phyloP scores from a whole-genome alignment of 53 echinoderm and acorn worm genomes.

The Luidia sarsii region DNA sequence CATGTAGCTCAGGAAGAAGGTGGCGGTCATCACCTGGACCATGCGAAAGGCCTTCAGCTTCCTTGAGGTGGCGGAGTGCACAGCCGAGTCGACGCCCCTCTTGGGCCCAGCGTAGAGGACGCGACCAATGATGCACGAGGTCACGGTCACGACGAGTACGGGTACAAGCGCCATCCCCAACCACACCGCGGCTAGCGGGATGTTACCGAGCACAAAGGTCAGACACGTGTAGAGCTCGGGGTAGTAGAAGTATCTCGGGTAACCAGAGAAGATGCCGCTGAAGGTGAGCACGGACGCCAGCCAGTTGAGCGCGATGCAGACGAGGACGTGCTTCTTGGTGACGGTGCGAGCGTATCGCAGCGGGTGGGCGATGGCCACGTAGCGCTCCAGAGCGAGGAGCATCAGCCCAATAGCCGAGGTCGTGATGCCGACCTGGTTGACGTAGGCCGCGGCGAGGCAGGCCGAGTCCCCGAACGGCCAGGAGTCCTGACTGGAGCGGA shows the following conservation, averaged over 20 bases:
- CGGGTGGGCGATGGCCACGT: slow-evolving; percentile 19
- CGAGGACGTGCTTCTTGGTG: neutral
- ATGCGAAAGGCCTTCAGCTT: slow-evolving; percentile 8
- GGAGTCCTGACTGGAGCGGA: neutral
- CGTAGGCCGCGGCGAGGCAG: slow-evolving; percentile 9
- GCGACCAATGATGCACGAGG: too few species aligned
- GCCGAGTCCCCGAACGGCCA: slow-evolving; percentile 13
- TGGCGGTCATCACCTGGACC: neutral
- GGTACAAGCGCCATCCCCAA: too few species aligned
- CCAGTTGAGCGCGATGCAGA: neutral
- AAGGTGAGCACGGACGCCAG: neutral
- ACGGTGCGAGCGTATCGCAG: neutral
- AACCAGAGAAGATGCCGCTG: neutral
- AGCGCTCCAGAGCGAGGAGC: slow-evolving; percentile 9
- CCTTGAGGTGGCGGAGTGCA: neutral
- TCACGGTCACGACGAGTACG: too few species aligned
- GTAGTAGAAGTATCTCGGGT: neutral
- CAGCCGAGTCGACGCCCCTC: too few species aligned
- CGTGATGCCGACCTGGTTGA: neutral
- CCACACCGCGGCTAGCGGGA: too few species aligned
- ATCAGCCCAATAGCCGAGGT: neutral
- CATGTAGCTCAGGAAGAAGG: slow-evolving; percentile 12
- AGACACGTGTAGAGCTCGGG: neutral
- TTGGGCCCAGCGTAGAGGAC: too few species aligned
- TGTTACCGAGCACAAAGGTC: neutral